phyloP scores from a whole-genome alignment of 2,113 vertebrate species.

The Pteruthius melanotis region DNA sequence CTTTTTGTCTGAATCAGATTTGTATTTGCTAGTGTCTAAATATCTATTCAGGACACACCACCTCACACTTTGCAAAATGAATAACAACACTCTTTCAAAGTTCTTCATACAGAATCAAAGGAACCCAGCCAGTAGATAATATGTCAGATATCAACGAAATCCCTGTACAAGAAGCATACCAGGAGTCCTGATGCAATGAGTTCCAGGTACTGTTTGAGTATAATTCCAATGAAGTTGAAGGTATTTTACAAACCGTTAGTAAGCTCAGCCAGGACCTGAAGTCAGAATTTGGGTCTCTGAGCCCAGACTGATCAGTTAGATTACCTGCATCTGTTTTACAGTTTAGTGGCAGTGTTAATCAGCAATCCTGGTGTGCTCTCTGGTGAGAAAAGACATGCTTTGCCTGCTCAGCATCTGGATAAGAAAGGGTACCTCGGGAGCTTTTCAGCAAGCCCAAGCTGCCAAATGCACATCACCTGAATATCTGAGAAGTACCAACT shows the following conservation, averaged over 20 bases:
- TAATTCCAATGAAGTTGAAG: background rate
- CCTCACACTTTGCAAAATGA: background rate
- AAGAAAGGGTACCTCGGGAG: background rate
- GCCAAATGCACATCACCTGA: background rate
- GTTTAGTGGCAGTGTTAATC: background rate
- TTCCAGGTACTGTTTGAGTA: background rate
- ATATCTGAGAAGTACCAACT: background rate
- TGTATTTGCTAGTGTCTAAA: background rate
- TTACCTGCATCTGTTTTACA: fast-evolving
- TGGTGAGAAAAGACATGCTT: background rate
- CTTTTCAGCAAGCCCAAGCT: background rate
- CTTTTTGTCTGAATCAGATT: background rate
- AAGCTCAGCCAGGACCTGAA: background rate
- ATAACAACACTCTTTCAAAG: background rate
- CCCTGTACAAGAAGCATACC: background rate
- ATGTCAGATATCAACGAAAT: background rate
- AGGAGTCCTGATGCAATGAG: background rate
- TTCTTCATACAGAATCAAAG: background rate
- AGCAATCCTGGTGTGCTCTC: background rate
- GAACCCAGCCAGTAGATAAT: background rate
- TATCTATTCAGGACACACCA: background rate
- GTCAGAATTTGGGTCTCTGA: background rate
- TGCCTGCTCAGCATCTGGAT: background rate
- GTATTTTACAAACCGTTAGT: background rate
- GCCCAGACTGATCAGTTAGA: background rate